phyloP scores from a whole-genome alignment of 2,797 vertebrate species.

The Pachyuromys duprasi region DNA sequence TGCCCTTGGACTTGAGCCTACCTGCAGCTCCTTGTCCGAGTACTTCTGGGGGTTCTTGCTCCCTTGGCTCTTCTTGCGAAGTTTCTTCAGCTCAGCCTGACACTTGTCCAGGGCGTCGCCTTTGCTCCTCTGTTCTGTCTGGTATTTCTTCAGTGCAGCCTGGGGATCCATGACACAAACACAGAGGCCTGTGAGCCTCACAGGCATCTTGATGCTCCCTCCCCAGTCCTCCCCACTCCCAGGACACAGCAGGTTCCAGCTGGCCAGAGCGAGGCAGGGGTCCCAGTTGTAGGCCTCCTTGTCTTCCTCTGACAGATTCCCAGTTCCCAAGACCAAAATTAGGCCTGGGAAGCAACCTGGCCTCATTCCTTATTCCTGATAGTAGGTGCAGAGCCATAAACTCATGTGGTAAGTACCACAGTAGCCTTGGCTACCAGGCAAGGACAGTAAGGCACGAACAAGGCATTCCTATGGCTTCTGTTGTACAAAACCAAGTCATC shows the following conservation, averaged over 20 bases:
- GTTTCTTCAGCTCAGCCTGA: conserved; percentile 97
- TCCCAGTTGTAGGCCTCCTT: neutral
- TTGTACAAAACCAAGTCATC: rapidly evolving
- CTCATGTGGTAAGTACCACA: too few relatives aligned
- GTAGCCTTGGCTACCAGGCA: neutral
- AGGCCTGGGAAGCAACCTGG: neutral
- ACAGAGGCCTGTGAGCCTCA: rapidly evolving
- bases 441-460: neutral
- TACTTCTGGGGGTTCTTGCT: conserved; percentile 99
- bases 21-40: conserved; percentile 97
- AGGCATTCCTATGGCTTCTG: rapidly evolving
- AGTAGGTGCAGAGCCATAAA: neutral
- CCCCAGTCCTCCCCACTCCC: rapidly evolving
- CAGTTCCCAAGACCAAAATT: neutral
- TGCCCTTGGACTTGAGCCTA: conserved; percentile 76
- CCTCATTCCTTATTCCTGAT: neutral
- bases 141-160: conserved; percentile 98
- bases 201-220: neutral
- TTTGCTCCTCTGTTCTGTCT: conserved; percentile 96
- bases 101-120: conserved; percentile 97
- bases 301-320: neutral
- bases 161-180: conserved; percentile 73
- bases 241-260: rapidly evolving
- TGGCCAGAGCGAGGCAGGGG: neutral
- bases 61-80: conserved; percentile 98